These are phyloP conservation scores for Orthonyx spaldingii DNA, from an alignment of 2,113 vertebrate genomes.

Conservation along the genomic window DNA sequence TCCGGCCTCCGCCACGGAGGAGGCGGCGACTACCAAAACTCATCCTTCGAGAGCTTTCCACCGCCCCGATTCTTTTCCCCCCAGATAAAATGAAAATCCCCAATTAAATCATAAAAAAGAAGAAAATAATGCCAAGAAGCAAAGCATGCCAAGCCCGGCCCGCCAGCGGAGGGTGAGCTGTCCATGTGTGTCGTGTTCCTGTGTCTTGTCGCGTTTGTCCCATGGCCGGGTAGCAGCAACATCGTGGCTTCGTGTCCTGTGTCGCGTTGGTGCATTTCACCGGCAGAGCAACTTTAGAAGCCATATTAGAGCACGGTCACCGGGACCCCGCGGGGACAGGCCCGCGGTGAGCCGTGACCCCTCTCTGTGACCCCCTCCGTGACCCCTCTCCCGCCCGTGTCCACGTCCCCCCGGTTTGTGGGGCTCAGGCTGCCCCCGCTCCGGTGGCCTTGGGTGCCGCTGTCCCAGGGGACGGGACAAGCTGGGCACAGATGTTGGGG, in stretches of 20 bases:
- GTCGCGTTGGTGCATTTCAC: slow-evolving; percentile 35
- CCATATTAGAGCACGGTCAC: slow-evolving; percentile 69
- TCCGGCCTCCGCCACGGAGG: not conserved
- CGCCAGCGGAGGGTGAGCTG: not conserved
- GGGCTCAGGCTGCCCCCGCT: not conserved
- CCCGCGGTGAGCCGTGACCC: slow-evolving; percentile 11
- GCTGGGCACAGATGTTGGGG: not conserved
- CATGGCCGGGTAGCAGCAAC: slow-evolving; percentile 12
- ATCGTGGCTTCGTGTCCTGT: slow-evolving; percentile 44
- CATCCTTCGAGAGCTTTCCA: not conserved
- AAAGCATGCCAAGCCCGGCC: slow-evolving; percentile 24
- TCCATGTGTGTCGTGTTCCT: slow-evolving; percentile 33
- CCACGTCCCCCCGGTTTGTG: not conserved
- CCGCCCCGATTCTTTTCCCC: not conserved
- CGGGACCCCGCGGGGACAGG: not conserved
- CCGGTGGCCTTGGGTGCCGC: not conserved
- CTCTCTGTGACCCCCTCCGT: no score
- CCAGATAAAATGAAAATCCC: not conserved
- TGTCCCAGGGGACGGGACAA: not conserved
- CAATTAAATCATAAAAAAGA: not conserved
- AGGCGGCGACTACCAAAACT: not conserved
- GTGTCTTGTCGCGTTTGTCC: not conserved
- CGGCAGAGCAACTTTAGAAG: slow-evolving; percentile 73
- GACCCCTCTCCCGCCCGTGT: not conserved
- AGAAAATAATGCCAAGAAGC: slow-evolving; percentile 16